These are phyloP conservation scores for Pao palembangensis DNA, from an alignment of 2,113 vertebrate genomes.

Conservation along the genomic window DNA sequence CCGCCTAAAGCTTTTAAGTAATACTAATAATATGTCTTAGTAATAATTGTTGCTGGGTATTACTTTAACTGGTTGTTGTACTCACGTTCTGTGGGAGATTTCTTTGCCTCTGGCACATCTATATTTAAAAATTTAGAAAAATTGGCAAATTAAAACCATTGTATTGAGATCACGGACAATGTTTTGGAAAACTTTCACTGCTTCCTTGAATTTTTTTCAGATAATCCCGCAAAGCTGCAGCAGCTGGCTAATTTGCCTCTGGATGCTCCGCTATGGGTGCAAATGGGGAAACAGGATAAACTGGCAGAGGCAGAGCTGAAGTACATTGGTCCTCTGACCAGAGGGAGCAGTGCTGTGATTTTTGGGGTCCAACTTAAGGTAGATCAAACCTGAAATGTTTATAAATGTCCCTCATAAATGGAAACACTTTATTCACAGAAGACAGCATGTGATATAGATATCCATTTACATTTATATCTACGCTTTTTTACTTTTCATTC, in stretches of 20 bases:
- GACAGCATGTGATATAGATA: not conserved
- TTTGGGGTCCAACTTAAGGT: conserved; percentile 80
- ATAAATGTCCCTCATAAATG: too few species aligned
- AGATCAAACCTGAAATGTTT: not conserved
- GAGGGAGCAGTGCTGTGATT: conserved; percentile 62
- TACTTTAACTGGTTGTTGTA: too few species aligned
- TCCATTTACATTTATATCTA: not conserved
- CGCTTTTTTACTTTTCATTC: not conserved
- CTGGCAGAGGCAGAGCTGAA: conserved; percentile 72
- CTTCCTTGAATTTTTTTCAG: conserved; percentile 20
- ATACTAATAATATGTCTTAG: conserved; percentile 18
- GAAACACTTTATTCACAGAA: too few species aligned
- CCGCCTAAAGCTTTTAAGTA: conserved; percentile 69
- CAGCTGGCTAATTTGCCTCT: conserved; percentile 49
- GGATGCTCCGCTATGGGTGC: conserved; percentile 66
- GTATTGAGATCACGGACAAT: too few species aligned
- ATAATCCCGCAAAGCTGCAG: conserved; percentile 56
- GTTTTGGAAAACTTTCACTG: not conserved
- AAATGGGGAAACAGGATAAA: conserved; percentile 58
- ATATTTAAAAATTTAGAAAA: not conserved
- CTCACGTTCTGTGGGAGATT: not conserved
- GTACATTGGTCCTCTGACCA: conserved; percentile 67
- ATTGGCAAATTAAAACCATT: not conserved
- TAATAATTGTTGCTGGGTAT: not conserved
- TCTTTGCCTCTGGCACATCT: not conserved